A percentile compares a stretch with the other conserved stretches of the same genome.
These are phyloP conservation scores for Copsychus sechellarum DNA, from an alignment of 2,113 vertebrate genomes.

Conservation along the genomic window DNA sequence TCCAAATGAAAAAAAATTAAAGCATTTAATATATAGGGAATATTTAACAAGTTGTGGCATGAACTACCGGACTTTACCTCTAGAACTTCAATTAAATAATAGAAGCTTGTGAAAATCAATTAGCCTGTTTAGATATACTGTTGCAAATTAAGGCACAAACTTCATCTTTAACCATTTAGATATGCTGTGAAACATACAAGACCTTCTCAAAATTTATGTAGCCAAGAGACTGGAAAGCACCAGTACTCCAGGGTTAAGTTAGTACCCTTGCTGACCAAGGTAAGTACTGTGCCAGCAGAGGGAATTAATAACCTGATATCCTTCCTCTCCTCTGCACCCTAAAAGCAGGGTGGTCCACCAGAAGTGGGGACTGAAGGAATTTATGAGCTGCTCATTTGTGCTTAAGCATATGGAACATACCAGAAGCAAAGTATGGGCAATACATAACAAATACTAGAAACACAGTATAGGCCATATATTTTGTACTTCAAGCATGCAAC, in stretches of 20 bases:
- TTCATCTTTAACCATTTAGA: neutral
- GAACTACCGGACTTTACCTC: neutral
- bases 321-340: neutral
- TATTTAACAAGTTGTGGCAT: neutral
- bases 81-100: neutral
- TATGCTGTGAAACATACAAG: neutral
- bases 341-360: neutral
- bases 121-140: neutral
- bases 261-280: neutral
- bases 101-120: neutral
- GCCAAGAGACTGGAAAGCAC: conserved; percentile 5
- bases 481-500: conserved; percentile 20
- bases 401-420: neutral
- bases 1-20: conserved; percentile 49
- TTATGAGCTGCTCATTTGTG: neutral
- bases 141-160: neutral
- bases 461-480: neutral
- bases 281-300: neutral
- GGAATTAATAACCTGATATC: neutral
- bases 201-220: neutral
- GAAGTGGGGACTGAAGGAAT: neutral
- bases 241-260: neutral
- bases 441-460: neutral
- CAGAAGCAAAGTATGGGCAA: neutral
- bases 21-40: neutral